Evolutionary conservation across 2,888 invertebrate species (phyloP), one percentile per base, ranked within the genome.

Genomic region (Lacanobia oleracea): DNA sequence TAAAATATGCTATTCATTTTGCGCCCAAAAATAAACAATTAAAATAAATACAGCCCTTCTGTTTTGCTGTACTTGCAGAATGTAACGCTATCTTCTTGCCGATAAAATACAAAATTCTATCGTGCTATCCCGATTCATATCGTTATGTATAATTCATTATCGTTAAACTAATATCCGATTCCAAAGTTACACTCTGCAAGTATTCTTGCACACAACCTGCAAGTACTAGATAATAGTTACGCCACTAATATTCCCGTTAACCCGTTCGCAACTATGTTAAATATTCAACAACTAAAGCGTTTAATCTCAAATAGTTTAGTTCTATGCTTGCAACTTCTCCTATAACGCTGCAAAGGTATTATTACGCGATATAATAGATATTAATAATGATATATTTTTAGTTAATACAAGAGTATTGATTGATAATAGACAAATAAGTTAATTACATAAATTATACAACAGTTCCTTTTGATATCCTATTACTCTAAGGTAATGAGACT

Each of bases 231-330:
- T 76, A 50, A 75, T 50, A 66, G 76, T 56, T 75, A 1, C 18
- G 7, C n/a, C 18, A 21, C 37, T 70, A 43, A 70, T 75, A 78
- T 75, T 78, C 78, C 14, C 3, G 72, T 10, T 72, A 75, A 78
- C 45, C 57, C 56, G 59, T 53, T 77, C 37, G 27, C 12, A 48
- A 77, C 59, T 69, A 53, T 21, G 73, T 12, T 48, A 40, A 74
- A 77, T 74, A 74, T 77, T 69, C 18, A 0, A 14, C 21, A 60
- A 77, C 48, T 59, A 48, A 77, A 27, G n/a, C 50, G n/a, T 7
- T 37, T n/a, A 0, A 33, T 40, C 45, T 48, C 21, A 21, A 69
- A 77, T 60, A 43, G 77, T 77, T 73, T 18, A 51, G 50, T 48
- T 45, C 12, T 76, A 45, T 12, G 33, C 50, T 50, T 43, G 48